Base-by-base conservation (phyloP, 2,113 vertebrate species). In the Struthidea cinerea region DNA sequence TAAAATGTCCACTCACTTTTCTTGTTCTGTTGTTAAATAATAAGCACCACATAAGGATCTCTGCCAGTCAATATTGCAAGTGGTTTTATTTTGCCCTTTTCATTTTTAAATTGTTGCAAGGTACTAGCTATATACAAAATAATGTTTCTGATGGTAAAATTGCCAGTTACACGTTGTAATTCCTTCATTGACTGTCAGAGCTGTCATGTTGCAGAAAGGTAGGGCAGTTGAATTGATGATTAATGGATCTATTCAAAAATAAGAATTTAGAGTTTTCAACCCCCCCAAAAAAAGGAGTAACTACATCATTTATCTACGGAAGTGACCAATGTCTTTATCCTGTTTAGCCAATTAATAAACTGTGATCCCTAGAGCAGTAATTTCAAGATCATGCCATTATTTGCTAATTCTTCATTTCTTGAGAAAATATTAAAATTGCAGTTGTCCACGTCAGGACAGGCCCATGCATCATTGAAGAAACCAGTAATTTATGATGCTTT, bases 381-480 rank as follows among this genome's bases (percentile, higher is more conserved):
- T 94, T 96, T 84, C 55, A 87, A 83, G 87, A 97, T 77, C 79
- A 85, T 76, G 70, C 69, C 61, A 93, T 92, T 94, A 50, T 96
- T 97, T 97, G 83, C 94, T 90, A 95, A 96, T 97, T 75, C 87
- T 94, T 92, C 87, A 94, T 94, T 94, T 95, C 89, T 80, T 93
- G 70, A 93, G 46, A 70, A 96, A 89, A 93, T 85, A 93, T 53
- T 49, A 35, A 93, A 89, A 79, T 89, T 77, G 65, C 53, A 69
- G 11, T 41, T 82, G 85, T 86, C 87, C 87, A 55, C 86, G 79
- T 92, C 89, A 89, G 95, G 75, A 89, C 91, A 57, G 91, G 65
- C 37, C 70, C 89, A 71, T 91, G 55, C 86, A 63, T 42, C 39
- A 87, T 4, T 65, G 92, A 81, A 87, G 92, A 90, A 96, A 94